A percentile compares a stretch with the other conserved stretches of the same genome.
phyloP scores from a whole-genome alignment of 2,797 vertebrate species.

The Chelon labrosus region DNA sequence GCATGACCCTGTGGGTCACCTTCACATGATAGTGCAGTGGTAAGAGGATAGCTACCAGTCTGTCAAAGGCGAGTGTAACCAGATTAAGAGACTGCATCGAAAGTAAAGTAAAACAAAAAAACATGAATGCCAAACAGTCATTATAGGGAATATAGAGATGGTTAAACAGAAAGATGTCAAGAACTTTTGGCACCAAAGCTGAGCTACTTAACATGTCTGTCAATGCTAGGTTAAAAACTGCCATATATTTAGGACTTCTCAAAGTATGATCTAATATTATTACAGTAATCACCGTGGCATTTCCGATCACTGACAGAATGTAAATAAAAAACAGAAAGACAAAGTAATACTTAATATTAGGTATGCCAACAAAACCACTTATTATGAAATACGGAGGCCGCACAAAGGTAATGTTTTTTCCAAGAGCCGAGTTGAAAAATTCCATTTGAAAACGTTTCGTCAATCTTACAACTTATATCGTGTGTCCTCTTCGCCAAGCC shows the following conservation, averaged over 20 bases:
- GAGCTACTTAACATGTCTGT: constrained; percentile 51
- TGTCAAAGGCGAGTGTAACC: constrained; percentile 66
- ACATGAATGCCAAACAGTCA: constrained; percentile 50
- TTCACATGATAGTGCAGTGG: constrained; percentile 71
- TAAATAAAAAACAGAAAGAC: constrained; percentile 51
- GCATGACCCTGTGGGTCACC: constrained; percentile 65
- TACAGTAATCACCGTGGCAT: constrained; percentile 47
- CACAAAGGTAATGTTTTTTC: constrained; percentile 55
- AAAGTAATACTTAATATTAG: constrained; percentile 42
- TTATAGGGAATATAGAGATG: constrained; percentile 45
- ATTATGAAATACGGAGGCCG: constrained; percentile 59
- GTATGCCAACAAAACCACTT: constrained; percentile 32
- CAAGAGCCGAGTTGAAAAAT: constrained; percentile 49
- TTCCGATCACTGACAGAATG: constrained; percentile 49
- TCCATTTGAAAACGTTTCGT: constrained; percentile 11
- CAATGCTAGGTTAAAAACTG: constrained; percentile 60
- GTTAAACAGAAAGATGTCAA: constrained; percentile 61
- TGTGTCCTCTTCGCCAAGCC: no score
- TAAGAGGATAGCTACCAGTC: constrained; percentile 74
- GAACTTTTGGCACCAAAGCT: constrained; percentile 57
- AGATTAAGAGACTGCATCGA: constrained; percentile 73
- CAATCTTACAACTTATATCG: no score
- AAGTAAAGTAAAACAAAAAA: constrained; percentile 53
- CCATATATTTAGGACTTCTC: constrained; percentile 55
- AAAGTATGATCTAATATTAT: constrained; percentile 50